Evolutionary conservation across 2,797 vertebrate species (phyloP), one percentile per base, ranked within the genome.

Genomic region (Cossypha niveicapilla): DNA sequence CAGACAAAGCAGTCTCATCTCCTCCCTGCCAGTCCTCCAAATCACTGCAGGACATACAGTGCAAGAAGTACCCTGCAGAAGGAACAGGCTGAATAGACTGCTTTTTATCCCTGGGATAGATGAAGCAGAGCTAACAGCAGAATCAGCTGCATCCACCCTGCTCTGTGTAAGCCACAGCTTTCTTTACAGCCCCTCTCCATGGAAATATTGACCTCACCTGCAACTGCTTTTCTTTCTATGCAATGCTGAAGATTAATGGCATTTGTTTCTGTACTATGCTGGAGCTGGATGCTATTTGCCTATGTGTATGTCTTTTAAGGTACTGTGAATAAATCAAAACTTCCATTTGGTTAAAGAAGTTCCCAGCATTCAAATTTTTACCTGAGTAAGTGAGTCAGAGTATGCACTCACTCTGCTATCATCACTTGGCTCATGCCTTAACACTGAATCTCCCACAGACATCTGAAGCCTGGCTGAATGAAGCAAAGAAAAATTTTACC

Each of bases 401-500:
- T 8, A 13, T 30, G 34, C 23, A 45, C 4, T 16, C 35, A 37
- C 25, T 50, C 16, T 73, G 47, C 42, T 56, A 15, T 48, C 25
- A n/a, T 21, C 15, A 39, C 66, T 45, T 81, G 30, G 37, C 56
- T 82, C 22, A 34, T 7, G 13, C 18, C 35, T 57, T 72, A 78
- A 39, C 24, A 86, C 28, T 37, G 7, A 66, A 39, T 44, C 61
- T 85, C 37, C 41, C 45, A 23, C 11, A 95, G 60, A 21, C 30
- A 34, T 6, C 11, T 14, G 27, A 28, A 84, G 60, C 22, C 63
- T 53, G 30, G 32, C 24, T 45, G 32, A 53, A 68, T 47, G n/a
- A 92, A 82, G 23, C 6, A 51, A 57, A 39, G 0, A 57, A 34
- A 88, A 67, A 6, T 78, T 96, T 97, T 91, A 98, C 99, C 98